Base-by-base conservation (phyloP, 2,888 invertebrate species). In the Spilosoma lubricipeda region DNA sequence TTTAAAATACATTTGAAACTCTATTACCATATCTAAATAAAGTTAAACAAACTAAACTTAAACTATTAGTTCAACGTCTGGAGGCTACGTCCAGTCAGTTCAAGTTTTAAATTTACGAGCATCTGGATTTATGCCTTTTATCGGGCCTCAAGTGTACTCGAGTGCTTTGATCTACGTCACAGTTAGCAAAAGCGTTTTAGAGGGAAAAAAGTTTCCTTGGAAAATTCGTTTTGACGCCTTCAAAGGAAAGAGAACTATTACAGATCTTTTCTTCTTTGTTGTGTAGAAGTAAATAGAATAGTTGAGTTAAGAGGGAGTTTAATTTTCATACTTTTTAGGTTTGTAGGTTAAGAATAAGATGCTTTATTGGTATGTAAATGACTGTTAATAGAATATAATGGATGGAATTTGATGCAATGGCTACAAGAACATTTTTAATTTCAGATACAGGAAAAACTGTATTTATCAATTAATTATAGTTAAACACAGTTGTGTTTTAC, bases 121-220 rank as follows among this genome's bases (percentile, higher is more conserved):
- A 80, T 80, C 80, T 75, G 73, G 78, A 81, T 83, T 78, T 83
- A 81, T 80, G 80, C 78, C 82, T 83, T 72, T 85, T 83, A 81
- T 81, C 80, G 88, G 80, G 80, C 87, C 86, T 56, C 71, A 74
- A 88, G 83, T 91, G 88, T 90, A 91, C 75, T 77, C 72, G 78
- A 78, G 84, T 85, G 86, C 90, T 91, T 91, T 91, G 91, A 91
- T 88, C 79, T 86, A 79, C 86, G 85, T 87, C 87, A 86, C 88
- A 85, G 87, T 86, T 84, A 85, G 89, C 83, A 87, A 89, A 88
- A 90, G 85, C 85, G 79, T 87, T 90, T 89, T 86, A 82, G 85
- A 82, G 84, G 86, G 84, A 82, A 86, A 86, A 88, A 88, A 87
- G 84, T 89, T 86, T 83, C 74, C 80, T 78, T 74, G 82, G 81